A percentile compares a stretch with the other conserved stretches of the same genome.
These are phyloP conservation scores for Chirona hameri DNA, from an alignment of 2,888 invertebrate genomes.

Conservation along the genomic window DNA sequence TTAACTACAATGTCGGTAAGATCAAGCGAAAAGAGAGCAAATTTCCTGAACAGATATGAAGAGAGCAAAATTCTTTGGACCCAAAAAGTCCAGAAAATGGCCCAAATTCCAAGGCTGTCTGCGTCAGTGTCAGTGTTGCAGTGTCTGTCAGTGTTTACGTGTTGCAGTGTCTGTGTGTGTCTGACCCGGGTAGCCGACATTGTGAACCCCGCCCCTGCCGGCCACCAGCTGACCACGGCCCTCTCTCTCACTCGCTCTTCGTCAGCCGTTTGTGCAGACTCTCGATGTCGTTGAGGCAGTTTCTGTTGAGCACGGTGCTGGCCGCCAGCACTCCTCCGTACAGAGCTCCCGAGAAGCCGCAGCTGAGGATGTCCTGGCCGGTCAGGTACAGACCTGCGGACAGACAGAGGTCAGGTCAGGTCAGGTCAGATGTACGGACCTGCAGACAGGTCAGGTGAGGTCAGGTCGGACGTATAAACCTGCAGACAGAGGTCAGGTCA, in stretches of 20 bases:
- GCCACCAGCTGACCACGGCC: not conserved
- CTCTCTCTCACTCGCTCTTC: not conserved
- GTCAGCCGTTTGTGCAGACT: not conserved
- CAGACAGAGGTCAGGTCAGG: not conserved
- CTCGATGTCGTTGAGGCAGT: conserved; percentile 42
- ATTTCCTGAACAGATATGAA: no score
- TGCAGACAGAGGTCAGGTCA: not conserved
- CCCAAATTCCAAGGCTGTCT: no score
- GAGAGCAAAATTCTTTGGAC: no score
- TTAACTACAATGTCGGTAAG: no score
- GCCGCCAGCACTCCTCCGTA: conserved; percentile 45
- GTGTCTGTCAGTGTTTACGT: no score
- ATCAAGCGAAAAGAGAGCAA: no score
- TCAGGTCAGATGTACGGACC: no score
- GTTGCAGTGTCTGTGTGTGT: no score
- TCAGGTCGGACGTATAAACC: not conserved
- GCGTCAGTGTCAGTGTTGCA: no score
- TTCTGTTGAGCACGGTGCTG: conserved; percentile 43
- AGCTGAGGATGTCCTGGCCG: conserved; percentile 47
- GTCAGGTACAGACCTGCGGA: conserved; percentile 42
- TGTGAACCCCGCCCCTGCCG: no score
- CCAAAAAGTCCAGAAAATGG: no score
- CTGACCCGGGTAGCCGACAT: no score
- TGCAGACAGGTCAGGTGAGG: not conserved
- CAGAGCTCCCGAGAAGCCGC: conserved; percentile 46